Percentiles rank a stretch among this genome's conserved stretches.
These are phyloP conservation scores for Plagodis dolabraria DNA, from an alignment of 2,888 invertebrate genomes.

Conservation along the genomic window DNA sequence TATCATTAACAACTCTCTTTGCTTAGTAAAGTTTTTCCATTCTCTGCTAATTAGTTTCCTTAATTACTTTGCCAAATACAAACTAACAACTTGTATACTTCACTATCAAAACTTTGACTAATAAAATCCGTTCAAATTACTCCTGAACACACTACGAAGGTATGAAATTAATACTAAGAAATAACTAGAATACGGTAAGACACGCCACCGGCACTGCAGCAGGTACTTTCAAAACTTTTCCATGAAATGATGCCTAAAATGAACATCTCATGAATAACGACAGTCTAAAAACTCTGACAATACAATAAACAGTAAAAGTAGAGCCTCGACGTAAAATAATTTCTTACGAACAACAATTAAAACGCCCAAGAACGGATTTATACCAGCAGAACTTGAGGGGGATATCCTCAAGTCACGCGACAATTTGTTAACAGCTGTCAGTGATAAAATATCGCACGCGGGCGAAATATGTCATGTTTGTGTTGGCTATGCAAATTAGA, in stretches of 20 bases:
- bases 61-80: not conserved
- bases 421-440: slow-evolving; percentile 24
- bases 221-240: slow-evolving; percentile 17
- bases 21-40: too few species aligned
- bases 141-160: not conserved
- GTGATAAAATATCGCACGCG: slow-evolving; percentile 31
- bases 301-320: slow-evolving; percentile 36
- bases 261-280: slow-evolving; percentile 34
- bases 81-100: not conserved
- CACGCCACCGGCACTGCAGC: slow-evolving; percentile 19
- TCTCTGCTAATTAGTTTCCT: not conserved
- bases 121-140: not conserved
- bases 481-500: slow-evolving; percentile 34
- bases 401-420: slow-evolving; percentile 30
- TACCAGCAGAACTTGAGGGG: slow-evolving; percentile 26
- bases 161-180: not conserved
- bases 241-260: slow-evolving; percentile 25
- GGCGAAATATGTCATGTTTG: slow-evolving; percentile 31
- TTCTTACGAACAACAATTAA: slow-evolving; percentile 43
- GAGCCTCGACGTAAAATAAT: slow-evolving; percentile 35
- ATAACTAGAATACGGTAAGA: not conserved
- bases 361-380: slow-evolving; percentile 37
- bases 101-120: not conserved
- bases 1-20: too few species aligned
- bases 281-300: slow-evolving; percentile 36